phyloP scores from a whole-genome alignment of 2,888 invertebrate genomes.

The Tenthredo distinguenda region DNA sequence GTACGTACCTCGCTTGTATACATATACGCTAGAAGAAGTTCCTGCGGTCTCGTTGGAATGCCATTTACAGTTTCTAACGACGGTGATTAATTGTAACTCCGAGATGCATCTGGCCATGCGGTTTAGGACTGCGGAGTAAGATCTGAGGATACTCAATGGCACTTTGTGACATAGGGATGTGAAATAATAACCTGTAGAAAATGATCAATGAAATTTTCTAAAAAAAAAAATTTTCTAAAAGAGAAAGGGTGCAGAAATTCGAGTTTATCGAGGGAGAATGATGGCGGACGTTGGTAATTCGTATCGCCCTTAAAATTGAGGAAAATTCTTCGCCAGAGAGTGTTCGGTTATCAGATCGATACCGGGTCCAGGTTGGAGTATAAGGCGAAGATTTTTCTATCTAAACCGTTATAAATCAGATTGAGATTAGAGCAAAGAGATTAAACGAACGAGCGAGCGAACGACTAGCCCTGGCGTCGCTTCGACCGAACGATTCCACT shows the following conservation, averaged over 20 bases:
- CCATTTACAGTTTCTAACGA: slow-evolving; percentile 39
- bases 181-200: not conserved
- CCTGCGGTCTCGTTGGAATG: slow-evolving; percentile 20
- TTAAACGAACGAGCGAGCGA: slow-evolving; percentile 6
- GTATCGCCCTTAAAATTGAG: not conserved
- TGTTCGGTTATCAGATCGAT: slow-evolving; percentile 48
- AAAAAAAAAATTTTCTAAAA: too few relatives aligned
- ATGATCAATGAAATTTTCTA: not conserved
- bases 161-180: not conserved
- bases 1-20: not conserved
- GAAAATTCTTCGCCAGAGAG: slow-evolving; percentile 5
- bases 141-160: too few relatives aligned
- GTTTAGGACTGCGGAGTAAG: not conserved
- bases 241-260: not conserved
- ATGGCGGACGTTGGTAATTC: not conserved
- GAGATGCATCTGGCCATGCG: not conserved
- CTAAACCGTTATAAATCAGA: slow-evolving; percentile 51
- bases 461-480: not conserved
- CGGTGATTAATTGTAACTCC: slow-evolving; percentile 17
- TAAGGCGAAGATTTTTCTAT: slow-evolving; percentile 31
- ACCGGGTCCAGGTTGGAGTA: not conserved
- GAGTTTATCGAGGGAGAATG: not conserved
- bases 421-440: slow-evolving; percentile 49
- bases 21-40: not conserved
- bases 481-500: slow-evolving; percentile 50